phyloP scores from a whole-genome alignment of 2,888 invertebrate genomes.

The Hypena proboscidalis region DNA sequence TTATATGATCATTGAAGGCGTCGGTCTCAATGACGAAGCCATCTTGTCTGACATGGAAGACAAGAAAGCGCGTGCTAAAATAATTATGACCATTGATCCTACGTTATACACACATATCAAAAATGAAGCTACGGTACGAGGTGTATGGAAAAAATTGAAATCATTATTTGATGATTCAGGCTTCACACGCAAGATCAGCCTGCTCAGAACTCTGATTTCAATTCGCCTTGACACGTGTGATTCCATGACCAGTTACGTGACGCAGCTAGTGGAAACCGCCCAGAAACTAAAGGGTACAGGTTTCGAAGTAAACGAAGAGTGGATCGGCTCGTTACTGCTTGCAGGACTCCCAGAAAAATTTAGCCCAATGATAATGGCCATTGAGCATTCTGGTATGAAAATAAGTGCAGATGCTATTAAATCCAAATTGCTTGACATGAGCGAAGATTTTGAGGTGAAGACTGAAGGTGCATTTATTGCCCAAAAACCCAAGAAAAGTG shows the following conservation, averaged over 20 bases:
- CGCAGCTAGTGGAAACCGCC: constrained; percentile 33
- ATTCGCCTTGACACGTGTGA: constrained; percentile 35
- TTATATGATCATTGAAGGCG: too few relatives aligned
- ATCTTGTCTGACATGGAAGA: constrained; percentile 4
- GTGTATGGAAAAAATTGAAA: constrained; percentile 29
- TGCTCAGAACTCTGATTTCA: constrained; percentile 31
- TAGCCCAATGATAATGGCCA: constrained; percentile 33
- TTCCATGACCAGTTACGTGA: constrained; percentile 35
- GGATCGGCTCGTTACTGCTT: constrained; percentile 28
- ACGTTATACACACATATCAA: constrained; percentile 34
- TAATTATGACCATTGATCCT: constrained; percentile 34
- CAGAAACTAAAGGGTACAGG: constrained; percentile 34
- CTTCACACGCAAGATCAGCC: constrained; percentile 30
- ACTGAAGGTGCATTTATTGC: constrained; percentile 10
- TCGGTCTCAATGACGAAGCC: too few relatives aligned
- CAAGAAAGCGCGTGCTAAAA: constrained; percentile 31
- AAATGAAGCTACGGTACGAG: constrained; percentile 8
- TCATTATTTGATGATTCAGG: constrained; percentile 35
- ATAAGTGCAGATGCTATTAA: constrained; percentile 33
- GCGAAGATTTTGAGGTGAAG: constrained; percentile 9
- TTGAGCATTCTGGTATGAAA: constrained; percentile 25
- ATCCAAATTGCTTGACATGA: constrained; percentile 28
- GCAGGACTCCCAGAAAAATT: constrained; percentile 30
- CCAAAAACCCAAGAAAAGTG: neutral
- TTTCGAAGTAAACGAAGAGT: constrained; percentile 34